Evolutionary conservation across 2,888 invertebrate species (phyloP), one percentile per base, ranked within the genome.

Genomic region (Trichogramma evanescens): DNA sequence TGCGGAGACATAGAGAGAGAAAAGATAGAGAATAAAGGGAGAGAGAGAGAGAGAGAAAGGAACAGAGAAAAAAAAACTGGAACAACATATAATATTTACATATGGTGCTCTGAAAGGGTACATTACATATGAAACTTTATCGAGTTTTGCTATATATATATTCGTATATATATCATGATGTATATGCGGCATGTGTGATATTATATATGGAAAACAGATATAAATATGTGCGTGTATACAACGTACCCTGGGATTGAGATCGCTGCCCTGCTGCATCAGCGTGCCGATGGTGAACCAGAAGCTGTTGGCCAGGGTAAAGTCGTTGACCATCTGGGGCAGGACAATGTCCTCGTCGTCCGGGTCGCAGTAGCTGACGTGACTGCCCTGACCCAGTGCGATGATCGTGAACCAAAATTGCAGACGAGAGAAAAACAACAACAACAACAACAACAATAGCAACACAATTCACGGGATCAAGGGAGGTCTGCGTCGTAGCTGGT

Each of bases 211-310:
- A n/a, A 41, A 42, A 10, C 41, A 7, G n/a, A 52, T n/a, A 52
- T 6, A 52, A 41, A 52, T 9, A 6, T 4, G 50, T 40, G 46
- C 8, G 13, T 9, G 43, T 3, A 7, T 58, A 26, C 26, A 2
- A 26, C 26, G 26, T 83, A 93, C 93, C 90, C 89, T 95, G 53
- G 96, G 96, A 80, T 94, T 93, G 66, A 93, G 81, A 64, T 92
- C 93, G 63, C 92, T 92, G 65, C 93, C 95, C 79, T 95, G 95
- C 72, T 95, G 90, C 83, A 97, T 86, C 71, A 97, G 87, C 40
- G 95, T 95, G 41, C 96, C 96, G 50, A 95, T 93, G 67, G 93
- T 91, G 81, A 96, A 96, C 95, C 95, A 96, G 80, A 97, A 91
- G 68, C 93, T 92, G 81, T 97, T 92, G 69, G 87, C 86, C 64